These are phyloP conservation scores for Leistus spinibarbis DNA, from an alignment of 2,888 invertebrate species.

Conservation along the genomic window DNA sequence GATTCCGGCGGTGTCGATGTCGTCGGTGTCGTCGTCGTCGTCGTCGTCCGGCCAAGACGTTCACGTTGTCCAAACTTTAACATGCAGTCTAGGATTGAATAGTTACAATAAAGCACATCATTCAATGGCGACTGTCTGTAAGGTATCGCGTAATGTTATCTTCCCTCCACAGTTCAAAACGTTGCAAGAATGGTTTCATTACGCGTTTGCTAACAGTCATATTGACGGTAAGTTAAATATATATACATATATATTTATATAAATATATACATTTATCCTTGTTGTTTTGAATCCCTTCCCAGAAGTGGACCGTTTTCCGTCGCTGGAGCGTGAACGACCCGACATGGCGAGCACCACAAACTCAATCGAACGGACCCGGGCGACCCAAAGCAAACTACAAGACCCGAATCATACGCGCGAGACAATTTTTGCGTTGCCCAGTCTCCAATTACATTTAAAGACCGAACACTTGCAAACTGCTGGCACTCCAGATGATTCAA, in stretches of 20 bases:
- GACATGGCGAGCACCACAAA: constrained; percentile 62
- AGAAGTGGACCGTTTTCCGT: constrained; percentile 92
- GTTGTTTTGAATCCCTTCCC: constrained; percentile 43
- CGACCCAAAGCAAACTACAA: constrained; percentile 65
- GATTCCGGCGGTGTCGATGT: constrained; percentile 69
- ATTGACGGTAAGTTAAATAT: constrained; percentile 75
- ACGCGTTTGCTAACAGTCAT: constrained; percentile 93
- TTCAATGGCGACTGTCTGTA: constrained; percentile 93
- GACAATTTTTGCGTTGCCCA: constrained; percentile 95
- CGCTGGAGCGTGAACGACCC: constrained; percentile 76
- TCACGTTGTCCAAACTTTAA: constrained; percentile 88
- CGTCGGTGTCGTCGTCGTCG: no score
- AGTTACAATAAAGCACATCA: constrained; percentile 73
- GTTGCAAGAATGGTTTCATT: constrained; percentile 95
- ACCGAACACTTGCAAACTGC: constrained; percentile 88
- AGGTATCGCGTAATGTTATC: constrained; percentile 87
- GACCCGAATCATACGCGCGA: constrained; percentile 86
- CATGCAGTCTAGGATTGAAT: constrained; percentile 80
- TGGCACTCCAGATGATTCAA: constrained; percentile 70
- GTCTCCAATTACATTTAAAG: constrained; percentile 89
- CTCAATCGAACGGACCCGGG: constrained; percentile 61
- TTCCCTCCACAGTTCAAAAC: constrained; percentile 96
- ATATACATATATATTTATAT: constrained; percentile 1
- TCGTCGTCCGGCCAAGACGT: constrained; percentile 60
- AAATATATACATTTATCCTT: not conserved